Percentiles rank a stretch among this genome's conserved stretches.
phyloP scores from a whole-genome alignment of 2,888 invertebrate genomes.

The Phalangium opilio region DNA sequence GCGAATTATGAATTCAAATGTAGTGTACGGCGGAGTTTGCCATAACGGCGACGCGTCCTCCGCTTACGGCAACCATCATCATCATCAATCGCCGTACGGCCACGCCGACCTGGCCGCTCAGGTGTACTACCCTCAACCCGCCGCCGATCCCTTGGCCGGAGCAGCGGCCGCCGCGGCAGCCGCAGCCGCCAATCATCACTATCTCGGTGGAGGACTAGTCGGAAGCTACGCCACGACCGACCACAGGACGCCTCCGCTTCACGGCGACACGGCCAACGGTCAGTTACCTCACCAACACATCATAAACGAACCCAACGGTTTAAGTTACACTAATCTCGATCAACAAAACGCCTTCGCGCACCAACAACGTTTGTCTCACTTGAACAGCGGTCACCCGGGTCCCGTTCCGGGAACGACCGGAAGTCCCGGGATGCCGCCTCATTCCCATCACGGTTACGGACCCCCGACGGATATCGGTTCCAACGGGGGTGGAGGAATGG shows the following conservation, averaged over 20 bases:
- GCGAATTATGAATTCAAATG: conserved; percentile 20
- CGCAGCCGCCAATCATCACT: conserved; percentile 6
- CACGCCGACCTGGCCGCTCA: conserved; percentile 10
- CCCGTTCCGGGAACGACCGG: not conserved
- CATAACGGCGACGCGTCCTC: conserved; percentile 15
- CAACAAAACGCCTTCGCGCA: conserved; percentile 15
- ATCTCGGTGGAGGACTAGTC: conserved; percentile 8
- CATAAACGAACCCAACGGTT: conserved; percentile 41
- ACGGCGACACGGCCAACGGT: conserved; percentile 15
- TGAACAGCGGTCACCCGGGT: conserved; percentile 4
- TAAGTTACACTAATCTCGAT: conserved; percentile 79
- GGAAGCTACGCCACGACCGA: conserved; percentile 8
- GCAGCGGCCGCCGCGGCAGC: conserved; percentile 3
- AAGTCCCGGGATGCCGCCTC: conserved; percentile 3
- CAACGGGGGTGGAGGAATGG: conserved; percentile 1
- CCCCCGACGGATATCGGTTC: not conserved
- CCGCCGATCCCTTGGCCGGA: conserved; percentile 1
- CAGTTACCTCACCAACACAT: conserved; percentile 16
- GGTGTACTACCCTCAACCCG: conserved; percentile 9
- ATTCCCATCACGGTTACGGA: conserved; percentile 2
- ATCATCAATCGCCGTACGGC: conserved; percentile 13
- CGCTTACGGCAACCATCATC: conserved; percentile 11
- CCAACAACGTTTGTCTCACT: conserved; percentile 7
- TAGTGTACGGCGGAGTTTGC: conserved; percentile 18
- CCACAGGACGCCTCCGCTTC: conserved; percentile 19